A percentile compares a stretch with the other conserved stretches of the same genome.
Conservation (phyloP, 1,140 invertebrate genomes). For the Drosophila parabipectinata region DNA sequence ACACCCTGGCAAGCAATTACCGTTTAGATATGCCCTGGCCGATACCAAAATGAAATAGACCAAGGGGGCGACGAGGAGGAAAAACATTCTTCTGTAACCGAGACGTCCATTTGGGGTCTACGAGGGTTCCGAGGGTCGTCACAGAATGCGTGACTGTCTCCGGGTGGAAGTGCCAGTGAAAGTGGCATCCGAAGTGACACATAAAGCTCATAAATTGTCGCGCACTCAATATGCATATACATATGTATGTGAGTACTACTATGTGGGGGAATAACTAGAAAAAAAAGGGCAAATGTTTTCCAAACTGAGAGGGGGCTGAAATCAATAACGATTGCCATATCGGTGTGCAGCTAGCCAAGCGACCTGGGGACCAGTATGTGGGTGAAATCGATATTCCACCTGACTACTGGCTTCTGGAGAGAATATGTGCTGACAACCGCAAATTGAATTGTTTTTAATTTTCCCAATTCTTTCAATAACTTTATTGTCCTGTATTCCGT, state of each 20-base stretch:
- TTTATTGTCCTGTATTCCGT: conserved; percentile 12
- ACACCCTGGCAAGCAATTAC: conserved; percentile 78
- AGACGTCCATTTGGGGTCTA: conserved; percentile 59
- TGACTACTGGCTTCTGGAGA: not conserved
- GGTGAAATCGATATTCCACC: conserved; percentile 54
- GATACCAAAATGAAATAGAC: conserved; percentile 10
- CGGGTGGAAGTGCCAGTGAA: conserved; percentile 57
- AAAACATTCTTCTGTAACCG: conserved; percentile 50
- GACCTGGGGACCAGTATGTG: conserved; percentile 16
- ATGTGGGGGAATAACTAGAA: conserved; percentile 1
- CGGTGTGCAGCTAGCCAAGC: conserved; percentile 9
- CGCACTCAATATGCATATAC: conserved; percentile 69
- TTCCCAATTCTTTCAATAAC: conserved; percentile 5
- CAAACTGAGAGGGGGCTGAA: conserved; percentile 35
- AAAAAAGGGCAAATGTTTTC: not conserved
- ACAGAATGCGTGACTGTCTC: conserved; percentile 51
- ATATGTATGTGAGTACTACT: not conserved
- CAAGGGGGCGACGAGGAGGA: not conserved
- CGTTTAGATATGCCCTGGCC: conserved; percentile 64
- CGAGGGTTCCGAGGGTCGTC: conserved; percentile 32
- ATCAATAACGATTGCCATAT: conserved; percentile 74
- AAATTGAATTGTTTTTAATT: conserved; percentile 40
- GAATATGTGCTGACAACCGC: conserved; percentile 10
- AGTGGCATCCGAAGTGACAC: conserved; percentile 81
- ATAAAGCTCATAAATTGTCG: conserved; percentile 81